Evolutionary conservation across 2,797 vertebrate species (phyloP), one percentile per base, ranked within the genome.

Genomic region (Protonibea diacanthus): DNA sequence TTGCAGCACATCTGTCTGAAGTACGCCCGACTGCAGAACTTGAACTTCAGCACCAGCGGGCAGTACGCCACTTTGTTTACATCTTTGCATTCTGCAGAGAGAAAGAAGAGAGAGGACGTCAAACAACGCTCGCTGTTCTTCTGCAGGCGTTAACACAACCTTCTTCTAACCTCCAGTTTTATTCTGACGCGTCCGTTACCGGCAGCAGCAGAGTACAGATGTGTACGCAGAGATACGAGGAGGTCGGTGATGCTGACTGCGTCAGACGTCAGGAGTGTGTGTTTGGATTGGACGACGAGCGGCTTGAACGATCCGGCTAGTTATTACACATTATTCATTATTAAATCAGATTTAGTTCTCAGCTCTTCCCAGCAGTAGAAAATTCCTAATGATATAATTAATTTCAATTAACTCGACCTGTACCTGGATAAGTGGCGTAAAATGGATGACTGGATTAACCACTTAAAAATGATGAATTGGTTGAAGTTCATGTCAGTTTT

Each of bases 1-100:
- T 99, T 99, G 96, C 98, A 99, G 95, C 98, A 99, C 97, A 99
- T 99, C 96, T 99, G 98, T 94, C 98, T 97, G 96, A 99, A 99
- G 96, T 99, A 99, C 42, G 97, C 98, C 76, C 98, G 97, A 89
- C 97, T 99, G 96, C 98, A 99, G 95, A 99, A 99, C 94, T 99
- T 98, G 96, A 99, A 99, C 96, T 99, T 99, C 92, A 98, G 94
- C 86, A 99, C 98, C 96, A 99, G 95, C 83, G 98, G 98, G 95
- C 98, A 99, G 93, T 99, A 99, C 5, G 98, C 98, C 96, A 99
- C 98, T 95, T 99, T 99, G 96, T 99, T 99, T 92, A 99, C 98
- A 93, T 99, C 98, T 97, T 98, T 99, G 96, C 98, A 99, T 95
- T 99, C 98, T 99, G 94, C 53, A 49, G 84, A 58, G 10, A 81